Evolutionary conservation across 2,113 vertebrate genomes (phyloP).

Genomic region (Pogonocichla stellata): DNA sequence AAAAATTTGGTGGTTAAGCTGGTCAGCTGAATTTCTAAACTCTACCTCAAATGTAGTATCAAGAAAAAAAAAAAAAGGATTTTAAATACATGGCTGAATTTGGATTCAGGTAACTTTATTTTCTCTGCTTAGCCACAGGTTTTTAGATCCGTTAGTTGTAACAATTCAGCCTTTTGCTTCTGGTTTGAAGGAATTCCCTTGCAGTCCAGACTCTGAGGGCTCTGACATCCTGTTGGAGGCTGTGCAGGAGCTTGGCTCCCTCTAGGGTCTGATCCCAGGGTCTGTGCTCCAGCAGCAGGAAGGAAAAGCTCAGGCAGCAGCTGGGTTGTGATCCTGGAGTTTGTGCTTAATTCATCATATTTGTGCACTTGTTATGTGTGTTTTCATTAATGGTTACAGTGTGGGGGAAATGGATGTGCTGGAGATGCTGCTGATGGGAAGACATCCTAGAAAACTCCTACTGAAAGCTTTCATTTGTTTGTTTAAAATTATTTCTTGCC

Average conservation of each 20-base stretch:
- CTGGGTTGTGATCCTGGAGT: not conserved
- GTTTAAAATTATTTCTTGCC: not conserved
- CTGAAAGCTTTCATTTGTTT: not conserved
- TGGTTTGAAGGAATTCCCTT: not conserved
- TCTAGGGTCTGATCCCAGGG: conserved; percentile 30
- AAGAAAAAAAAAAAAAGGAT: not conserved
- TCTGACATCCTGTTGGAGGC: rapidly evolving
- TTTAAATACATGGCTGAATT: not conserved
- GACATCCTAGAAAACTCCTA: not conserved
- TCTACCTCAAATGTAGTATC: not conserved
- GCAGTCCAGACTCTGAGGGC: not conserved
- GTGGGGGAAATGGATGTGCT: not conserved
- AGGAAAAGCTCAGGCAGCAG: not conserved
- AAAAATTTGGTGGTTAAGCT: not conserved
- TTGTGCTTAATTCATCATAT: not conserved
- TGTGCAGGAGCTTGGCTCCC: conserved; percentile 24
- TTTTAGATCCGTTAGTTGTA: not conserved
- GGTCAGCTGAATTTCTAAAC: not conserved
- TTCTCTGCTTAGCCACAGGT: not conserved
- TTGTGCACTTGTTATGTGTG: rapidly evolving
- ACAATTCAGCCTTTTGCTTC: not conserved
- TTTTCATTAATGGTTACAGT: not conserved
- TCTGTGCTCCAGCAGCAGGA: not conserved
- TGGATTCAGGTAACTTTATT: not conserved
- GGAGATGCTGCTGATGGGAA: not conserved